A percentile compares a stretch with the other conserved stretches of the same genome.
phyloP scores from a whole-genome alignment of 2,888 invertebrate genomes.

The Leucoma salicis region DNA sequence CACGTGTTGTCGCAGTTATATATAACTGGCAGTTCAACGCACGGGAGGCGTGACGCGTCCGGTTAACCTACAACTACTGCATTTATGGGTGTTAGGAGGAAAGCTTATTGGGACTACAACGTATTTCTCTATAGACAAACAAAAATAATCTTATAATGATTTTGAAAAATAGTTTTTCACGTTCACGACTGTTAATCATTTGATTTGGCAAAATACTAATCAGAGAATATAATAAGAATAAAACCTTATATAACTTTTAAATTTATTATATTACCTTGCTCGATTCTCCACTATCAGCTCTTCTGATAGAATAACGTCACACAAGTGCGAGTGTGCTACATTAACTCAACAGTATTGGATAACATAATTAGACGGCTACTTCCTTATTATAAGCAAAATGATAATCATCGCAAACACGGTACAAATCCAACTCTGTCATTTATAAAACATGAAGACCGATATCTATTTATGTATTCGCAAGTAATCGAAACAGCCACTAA shows the following conservation, averaged over 20 bases:
- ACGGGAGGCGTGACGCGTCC: constrained; percentile 62
- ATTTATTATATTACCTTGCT: too few relatives aligned
- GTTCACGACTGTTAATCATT: too few relatives aligned
- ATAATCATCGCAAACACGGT: constrained; percentile 44
- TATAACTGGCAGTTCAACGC: constrained; percentile 78
- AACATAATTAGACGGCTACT: constrained; percentile 29
- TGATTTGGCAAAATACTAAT: too few relatives aligned
- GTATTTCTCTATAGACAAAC: too few relatives aligned
- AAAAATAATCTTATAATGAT: constrained; percentile 9
- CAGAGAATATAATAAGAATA: too few relatives aligned
- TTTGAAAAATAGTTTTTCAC: too few relatives aligned
- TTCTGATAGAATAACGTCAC: too few relatives aligned
- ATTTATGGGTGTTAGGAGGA: constrained; percentile 28
- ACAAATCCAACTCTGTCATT: constrained; percentile 32
- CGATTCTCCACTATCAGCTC: too few relatives aligned
- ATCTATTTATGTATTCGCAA: background rate
- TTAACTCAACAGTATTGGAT: constrained; percentile 22
- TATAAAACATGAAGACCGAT: constrained; percentile 24
- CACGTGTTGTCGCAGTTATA: constrained; percentile 78
- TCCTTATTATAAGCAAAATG: constrained; percentile 42
- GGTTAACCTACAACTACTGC: constrained; percentile 65
- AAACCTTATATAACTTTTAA: too few relatives aligned
- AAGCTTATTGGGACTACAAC: constrained; percentile 14
- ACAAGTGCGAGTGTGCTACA: too few relatives aligned
- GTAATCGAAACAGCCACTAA: background rate